Conservation (phyloP, 2,888 invertebrate genomes). For the Drosophila basisetae region DNA sequence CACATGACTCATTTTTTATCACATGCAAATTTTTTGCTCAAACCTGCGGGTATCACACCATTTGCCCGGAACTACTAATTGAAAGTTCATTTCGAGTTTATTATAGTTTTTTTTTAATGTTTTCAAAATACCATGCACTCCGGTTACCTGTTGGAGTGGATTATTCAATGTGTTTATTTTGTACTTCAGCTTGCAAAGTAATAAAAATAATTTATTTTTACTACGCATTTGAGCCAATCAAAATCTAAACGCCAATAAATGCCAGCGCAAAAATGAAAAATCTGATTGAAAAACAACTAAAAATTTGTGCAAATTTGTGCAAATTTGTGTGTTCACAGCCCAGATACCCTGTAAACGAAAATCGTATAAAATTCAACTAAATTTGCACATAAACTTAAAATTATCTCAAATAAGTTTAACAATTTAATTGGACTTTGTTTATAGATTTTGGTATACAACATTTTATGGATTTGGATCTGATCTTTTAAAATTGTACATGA, state of each 20-base stretch:
- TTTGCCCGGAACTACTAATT: constrained; percentile 36
- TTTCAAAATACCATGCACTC: constrained; percentile 18
- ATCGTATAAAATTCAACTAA: not conserved
- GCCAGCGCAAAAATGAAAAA: constrained; percentile 63
- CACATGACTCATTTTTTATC: constrained; percentile 42
- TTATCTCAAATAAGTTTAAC: not conserved
- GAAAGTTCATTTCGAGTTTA: constrained; percentile 46
- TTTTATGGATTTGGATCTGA: not conserved
- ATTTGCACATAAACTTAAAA: not conserved
- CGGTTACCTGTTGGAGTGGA: constrained; percentile 39
- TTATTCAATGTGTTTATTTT: constrained; percentile 17
- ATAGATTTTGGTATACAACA: not conserved
- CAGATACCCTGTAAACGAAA: constrained; percentile 31
- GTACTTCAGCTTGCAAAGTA: constrained; percentile 32
- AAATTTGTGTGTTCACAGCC: not conserved
- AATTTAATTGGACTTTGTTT: not conserved
- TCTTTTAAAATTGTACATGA: not conserved
- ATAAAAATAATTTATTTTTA: constrained; percentile 70
- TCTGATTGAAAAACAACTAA: constrained; percentile 61
- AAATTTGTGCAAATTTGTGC: not conserved
- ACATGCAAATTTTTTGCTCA: constrained; percentile 29
- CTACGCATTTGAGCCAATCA: constrained; percentile 68
- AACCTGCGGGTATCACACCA: constrained; percentile 13
- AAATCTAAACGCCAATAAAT: constrained; percentile 75
- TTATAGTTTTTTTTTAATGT: not conserved